Percentiles rank a stretch among this genome's conserved stretches.
Conservation (phyloP, 1,140 invertebrate genomes). For the Dreissena polymorpha region DNA sequence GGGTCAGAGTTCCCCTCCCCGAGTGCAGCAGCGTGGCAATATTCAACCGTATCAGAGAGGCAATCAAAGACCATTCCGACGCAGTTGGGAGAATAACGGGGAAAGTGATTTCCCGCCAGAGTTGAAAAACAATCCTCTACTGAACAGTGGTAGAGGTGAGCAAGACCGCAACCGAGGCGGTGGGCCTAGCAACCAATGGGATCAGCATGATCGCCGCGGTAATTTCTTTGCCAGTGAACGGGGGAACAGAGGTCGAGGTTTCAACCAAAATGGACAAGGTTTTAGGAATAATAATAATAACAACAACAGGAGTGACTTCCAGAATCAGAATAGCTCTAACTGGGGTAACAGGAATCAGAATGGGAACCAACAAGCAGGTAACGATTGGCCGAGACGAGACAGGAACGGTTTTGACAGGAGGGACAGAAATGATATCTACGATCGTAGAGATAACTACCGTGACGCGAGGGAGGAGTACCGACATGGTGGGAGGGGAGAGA, state of each 20-base stretch:
- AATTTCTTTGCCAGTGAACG: constrained; percentile 8
- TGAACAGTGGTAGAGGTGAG: neutral
- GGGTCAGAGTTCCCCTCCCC: constrained; percentile 24
- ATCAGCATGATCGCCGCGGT: constrained; percentile 36
- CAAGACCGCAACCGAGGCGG: constrained; percentile 4
- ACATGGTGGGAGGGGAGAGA: constrained; percentile 10
- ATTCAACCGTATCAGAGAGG: constrained; percentile 34
- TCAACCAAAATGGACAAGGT: neutral
- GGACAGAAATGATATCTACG: constrained; percentile 12
- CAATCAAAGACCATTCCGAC: constrained; percentile 27
- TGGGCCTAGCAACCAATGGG: constrained; percentile 20
- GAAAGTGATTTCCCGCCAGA: constrained; percentile 36
- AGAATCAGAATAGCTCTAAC: constrained; percentile 8
- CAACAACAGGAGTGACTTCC: constrained; percentile 10
- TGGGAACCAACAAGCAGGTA: neutral
- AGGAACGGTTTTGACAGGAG: constrained; percentile 3
- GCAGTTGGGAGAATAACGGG: constrained; percentile 26
- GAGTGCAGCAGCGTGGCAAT: constrained; percentile 27
- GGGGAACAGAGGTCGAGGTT: neutral
- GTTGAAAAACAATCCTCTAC: constrained; percentile 46
- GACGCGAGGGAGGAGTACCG: constrained; percentile 41
- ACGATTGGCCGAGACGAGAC: neutral
- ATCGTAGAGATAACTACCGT: constrained; percentile 47
- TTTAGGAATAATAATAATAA: neutral
- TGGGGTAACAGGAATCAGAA: constrained; percentile 4